A percentile compares a stretch with the other conserved stretches of the same genome.
These are phyloP conservation scores for Caenorhabditis angaria DNA, from an alignment of 2,888 invertebrate species.

Conservation along the genomic window DNA sequence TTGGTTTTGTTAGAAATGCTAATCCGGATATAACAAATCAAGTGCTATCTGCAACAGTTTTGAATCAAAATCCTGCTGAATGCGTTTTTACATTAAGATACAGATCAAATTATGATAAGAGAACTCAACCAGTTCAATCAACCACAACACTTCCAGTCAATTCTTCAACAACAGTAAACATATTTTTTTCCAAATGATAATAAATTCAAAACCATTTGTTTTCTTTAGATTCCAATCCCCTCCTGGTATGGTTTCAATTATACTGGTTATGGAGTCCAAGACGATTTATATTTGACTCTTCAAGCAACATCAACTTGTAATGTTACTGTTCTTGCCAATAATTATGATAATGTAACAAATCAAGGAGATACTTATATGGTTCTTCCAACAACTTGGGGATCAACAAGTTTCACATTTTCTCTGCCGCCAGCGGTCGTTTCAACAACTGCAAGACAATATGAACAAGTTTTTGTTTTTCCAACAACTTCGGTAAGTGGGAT, in stretches of 20 bases:
- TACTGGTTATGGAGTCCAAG: conserved; percentile 28
- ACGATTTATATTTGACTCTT: conserved; percentile 34
- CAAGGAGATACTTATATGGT: conserved; percentile 56
- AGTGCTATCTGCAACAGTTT: conserved; percentile 32
- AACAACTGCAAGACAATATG: conserved; percentile 25
- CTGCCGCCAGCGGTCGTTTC: conserved; percentile 38
- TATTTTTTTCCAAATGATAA: neutral
- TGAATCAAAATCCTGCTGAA: conserved; percentile 33
- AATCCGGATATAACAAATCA: conserved; percentile 42
- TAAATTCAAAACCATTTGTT: conserved; percentile 7
- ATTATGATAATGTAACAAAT: conserved; percentile 44
- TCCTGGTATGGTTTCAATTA: conserved; percentile 50
- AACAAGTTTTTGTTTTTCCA: conserved; percentile 45
- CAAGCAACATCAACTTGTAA: conserved; percentile 39
- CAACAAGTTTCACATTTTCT: conserved; percentile 47
- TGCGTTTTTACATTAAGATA: conserved; percentile 43
- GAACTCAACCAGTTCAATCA: conserved; percentile 17
- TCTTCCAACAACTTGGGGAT: conserved; percentile 42
- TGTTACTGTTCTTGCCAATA: conserved; percentile 51
- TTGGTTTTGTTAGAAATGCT: conserved; percentile 47
- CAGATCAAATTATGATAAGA: conserved; percentile 27
- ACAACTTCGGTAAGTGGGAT: conserved; percentile 14
- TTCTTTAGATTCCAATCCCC: conserved; percentile 35
- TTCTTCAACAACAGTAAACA: conserved; percentile 7
- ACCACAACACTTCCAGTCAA: conserved; percentile 18